Evolutionary conservation across 2,797 vertebrate species (phyloP).

Genomic region (Mastacembelus armatus): DNA sequence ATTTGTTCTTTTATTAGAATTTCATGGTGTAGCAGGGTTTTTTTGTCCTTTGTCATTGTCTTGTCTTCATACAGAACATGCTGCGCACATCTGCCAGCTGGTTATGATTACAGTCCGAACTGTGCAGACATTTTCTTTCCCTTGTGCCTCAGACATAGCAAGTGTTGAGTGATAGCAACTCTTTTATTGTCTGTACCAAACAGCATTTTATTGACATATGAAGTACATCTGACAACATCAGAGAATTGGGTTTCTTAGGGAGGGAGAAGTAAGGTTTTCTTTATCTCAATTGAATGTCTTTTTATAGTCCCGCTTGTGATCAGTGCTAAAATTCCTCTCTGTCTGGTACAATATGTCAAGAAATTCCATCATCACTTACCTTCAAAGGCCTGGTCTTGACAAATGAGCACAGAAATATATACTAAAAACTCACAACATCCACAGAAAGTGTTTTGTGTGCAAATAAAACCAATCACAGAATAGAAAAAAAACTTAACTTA

Average conservation of each 20-base stretch:
- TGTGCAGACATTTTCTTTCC: constrained; percentile 18
- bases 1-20: constrained; percentile 55
- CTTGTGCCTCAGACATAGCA: constrained; percentile 1
- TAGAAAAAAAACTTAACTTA: constrained; percentile 15
- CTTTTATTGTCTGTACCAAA: constrained; percentile 15
- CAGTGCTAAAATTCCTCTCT: neutral
- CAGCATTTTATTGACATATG: constrained; percentile 16
- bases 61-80: constrained; percentile 34
- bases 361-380: neutral
- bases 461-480: constrained; percentile 12
- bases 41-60: constrained; percentile 27
- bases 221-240: neutral
- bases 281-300: constrained; percentile 7
- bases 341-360: neutral
- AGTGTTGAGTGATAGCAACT: neutral
- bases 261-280: constrained; percentile 8
- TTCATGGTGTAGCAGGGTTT: constrained; percentile 9
- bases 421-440: neutral
- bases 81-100: constrained; percentile 21
- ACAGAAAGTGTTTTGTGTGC: constrained; percentile 11
- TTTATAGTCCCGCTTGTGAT: neutral
- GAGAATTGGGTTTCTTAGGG: constrained; percentile 19
- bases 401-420: constrained; percentile 10
- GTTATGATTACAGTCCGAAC: constrained; percentile 45
- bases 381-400: constrained; percentile 1